A percentile compares a stretch with the other conserved stretches of the same genome.
Conservation (phyloP, 2,797 vertebrate species). For the Cheirogaleus major region DNA sequence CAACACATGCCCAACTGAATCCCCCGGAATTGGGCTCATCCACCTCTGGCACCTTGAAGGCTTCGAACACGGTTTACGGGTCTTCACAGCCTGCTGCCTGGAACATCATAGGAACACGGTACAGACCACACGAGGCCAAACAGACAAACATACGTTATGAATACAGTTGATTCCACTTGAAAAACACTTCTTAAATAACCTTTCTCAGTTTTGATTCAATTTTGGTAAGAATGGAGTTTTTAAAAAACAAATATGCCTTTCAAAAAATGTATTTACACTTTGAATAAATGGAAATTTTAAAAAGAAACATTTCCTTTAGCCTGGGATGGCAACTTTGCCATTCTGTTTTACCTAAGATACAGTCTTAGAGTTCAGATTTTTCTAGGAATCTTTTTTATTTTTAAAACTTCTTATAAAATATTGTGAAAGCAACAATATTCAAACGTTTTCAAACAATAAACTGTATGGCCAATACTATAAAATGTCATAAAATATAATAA, state of each 20-base stretch:
- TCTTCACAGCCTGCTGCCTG: not conserved
- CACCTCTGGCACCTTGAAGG: not conserved
- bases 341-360: not conserved
- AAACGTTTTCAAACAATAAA: not conserved
- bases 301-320: not conserved
- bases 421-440: not conserved
- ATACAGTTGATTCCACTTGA: not conserved
- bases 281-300: not conserved
- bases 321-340: not conserved
- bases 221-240: not conserved
- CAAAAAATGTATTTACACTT: not conserved
- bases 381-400: not conserved
- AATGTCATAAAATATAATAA: not conserved
- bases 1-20: not conserved
- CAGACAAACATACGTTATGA: not conserved
- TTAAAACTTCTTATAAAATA: not conserved
- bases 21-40: not conserved
- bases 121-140: not conserved
- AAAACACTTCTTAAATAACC: not conserved
- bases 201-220: not conserved
- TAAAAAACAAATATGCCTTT: not conserved
- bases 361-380: not conserved
- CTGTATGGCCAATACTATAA: not conserved
- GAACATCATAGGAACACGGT: rapidly evolving
- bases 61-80: rapidly evolving